Percentiles rank a stretch among this genome's conserved stretches.
phyloP scores from a whole-genome alignment of 2,113 vertebrate genomes.

The Sigmodon hispidus region DNA sequence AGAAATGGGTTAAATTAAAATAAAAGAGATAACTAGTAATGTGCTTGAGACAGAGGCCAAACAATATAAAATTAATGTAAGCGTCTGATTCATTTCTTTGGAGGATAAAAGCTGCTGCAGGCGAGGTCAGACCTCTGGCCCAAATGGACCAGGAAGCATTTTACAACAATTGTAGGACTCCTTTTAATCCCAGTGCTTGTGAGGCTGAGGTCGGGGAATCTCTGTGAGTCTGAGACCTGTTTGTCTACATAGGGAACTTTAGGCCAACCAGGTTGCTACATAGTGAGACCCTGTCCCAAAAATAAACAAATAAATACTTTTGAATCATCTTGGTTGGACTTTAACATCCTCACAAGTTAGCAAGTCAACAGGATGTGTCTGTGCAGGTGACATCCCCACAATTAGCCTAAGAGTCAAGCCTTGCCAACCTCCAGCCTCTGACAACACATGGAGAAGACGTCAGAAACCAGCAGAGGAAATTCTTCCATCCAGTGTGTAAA shows the following conservation, averaged over 20 bases:
- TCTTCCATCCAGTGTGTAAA: not conserved
- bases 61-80: no score
- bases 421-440: not conserved
- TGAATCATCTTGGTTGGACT: constrained; percentile 45
- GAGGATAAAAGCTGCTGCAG: no score
- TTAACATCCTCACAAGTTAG: not conserved
- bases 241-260: not conserved
- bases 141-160: no score
- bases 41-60: no score
- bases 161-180: not conserved
- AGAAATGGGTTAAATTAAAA: no score
- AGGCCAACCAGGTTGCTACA: not conserved
- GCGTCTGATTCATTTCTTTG: no score
- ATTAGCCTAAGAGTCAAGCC: not conserved
- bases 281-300: not conserved
- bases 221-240: not conserved
- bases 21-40: no score
- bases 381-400: not conserved
- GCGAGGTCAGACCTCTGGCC: no score
- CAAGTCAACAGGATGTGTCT: not conserved
- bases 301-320: not conserved
- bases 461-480: not conserved
- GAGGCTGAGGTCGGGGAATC: not conserved
- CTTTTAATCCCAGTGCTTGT: not conserved
- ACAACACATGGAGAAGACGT: fast-evolving